Conservation (phyloP, 2,113 vertebrate species). For the Piaya cayana region DNA sequence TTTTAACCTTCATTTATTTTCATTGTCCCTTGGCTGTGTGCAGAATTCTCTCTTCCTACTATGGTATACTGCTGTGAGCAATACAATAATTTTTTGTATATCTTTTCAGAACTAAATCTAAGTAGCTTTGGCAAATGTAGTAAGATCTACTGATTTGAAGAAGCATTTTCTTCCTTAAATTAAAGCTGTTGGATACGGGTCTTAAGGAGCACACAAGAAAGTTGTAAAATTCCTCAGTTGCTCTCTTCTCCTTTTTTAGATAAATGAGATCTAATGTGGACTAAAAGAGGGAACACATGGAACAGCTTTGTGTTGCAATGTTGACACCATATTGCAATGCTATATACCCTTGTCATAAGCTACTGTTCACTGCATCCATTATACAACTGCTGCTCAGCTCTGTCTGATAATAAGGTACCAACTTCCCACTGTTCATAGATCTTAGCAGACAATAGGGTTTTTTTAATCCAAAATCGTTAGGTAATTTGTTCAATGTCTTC, state of each 20-base stretch:
- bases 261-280: neutral
- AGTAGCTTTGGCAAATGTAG: neutral
- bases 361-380: neutral
- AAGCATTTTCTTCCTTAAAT: neutral
- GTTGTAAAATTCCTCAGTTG: neutral
- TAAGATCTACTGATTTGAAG: neutral
- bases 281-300: neutral
- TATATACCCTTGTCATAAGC: neutral
- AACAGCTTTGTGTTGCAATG: neutral
- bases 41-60: neutral
- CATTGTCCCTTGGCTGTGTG: neutral
- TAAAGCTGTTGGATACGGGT: neutral
- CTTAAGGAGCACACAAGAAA: neutral
- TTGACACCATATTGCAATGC: neutral
- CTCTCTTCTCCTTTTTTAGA: neutral
- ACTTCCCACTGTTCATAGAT: neutral
- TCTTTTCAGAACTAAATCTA: neutral
- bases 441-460: neutral
- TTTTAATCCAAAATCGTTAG: neutral
- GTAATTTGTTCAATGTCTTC: neutral
- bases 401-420: neutral
- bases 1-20: neutral
- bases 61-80: neutral
- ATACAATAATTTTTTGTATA: neutral
- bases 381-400: neutral